These are phyloP conservation scores for Periphyllus acericola DNA, from an alignment of 2,888 invertebrate genomes.

Conservation along the genomic window DNA sequence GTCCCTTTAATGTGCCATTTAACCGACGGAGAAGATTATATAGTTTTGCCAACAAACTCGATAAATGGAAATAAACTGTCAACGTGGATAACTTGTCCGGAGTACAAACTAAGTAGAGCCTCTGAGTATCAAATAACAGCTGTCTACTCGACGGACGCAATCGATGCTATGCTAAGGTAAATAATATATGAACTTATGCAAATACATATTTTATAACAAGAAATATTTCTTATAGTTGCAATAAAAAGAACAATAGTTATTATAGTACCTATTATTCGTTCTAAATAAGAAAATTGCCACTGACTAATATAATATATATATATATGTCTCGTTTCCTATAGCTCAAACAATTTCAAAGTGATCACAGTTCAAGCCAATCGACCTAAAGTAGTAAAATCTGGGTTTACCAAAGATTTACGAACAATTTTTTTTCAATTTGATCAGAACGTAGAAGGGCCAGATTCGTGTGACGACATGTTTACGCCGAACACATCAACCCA, in stretches of 20 bases:
- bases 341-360: conserved; percentile 47
- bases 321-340: not conserved
- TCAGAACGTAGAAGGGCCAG: conserved; percentile 46
- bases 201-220: not conserved
- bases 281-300: too few relatives aligned
- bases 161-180: conserved; percentile 45
- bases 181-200: not conserved
- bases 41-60: conserved; percentile 53
- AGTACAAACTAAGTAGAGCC: conserved; percentile 33
- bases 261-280: too few relatives aligned
- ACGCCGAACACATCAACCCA: conserved; percentile 29
- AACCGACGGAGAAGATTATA: conserved; percentile 50
- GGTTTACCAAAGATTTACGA: conserved; percentile 58
- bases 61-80: conserved; percentile 56
- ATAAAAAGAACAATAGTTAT: too few relatives aligned
- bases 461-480: conserved; percentile 32
- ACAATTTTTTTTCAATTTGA: conserved; percentile 54
- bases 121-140: conserved; percentile 40
- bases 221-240: not conserved
- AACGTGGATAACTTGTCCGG: conserved; percentile 46
- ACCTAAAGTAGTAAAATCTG: conserved; percentile 44
- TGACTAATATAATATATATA: too few relatives aligned
- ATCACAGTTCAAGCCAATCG: conserved; percentile 38
- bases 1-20: conserved; percentile 46
- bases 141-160: conserved; percentile 39